Percentiles rank a stretch among this genome's conserved stretches.
Evolutionary conservation across 2,888 invertebrate genomes (phyloP).

Genomic region (Dicroscelio sp.): DNA sequence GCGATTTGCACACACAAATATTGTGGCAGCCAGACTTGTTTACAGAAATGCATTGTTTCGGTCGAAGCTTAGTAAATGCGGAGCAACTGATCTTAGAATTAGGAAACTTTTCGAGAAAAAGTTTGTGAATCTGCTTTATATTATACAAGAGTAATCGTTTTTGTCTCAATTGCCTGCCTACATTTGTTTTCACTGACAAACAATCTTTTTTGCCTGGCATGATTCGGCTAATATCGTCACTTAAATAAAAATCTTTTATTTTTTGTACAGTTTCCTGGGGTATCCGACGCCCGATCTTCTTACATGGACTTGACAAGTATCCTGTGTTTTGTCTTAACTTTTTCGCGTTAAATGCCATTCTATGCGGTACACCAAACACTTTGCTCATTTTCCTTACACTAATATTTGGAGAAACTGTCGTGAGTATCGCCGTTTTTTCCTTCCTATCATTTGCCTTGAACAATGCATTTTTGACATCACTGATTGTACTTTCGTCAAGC

Average conservation of each 20-base stretch:
- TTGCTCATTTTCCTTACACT: slow-evolving; percentile 36
- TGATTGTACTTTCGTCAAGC: neutral
- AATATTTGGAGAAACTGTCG: slow-evolving; percentile 11
- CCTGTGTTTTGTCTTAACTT: slow-evolving; percentile 20
- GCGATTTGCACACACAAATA: slow-evolving; percentile 7
- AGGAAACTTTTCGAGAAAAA: slow-evolving; percentile 15
- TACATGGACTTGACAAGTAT: neutral
- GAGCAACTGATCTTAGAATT: slow-evolving; percentile 14
- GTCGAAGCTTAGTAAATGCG: slow-evolving; percentile 10
- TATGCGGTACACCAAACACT: slow-evolving; percentile 15
- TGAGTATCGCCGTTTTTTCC: slow-evolving; percentile 39
- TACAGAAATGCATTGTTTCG: slow-evolving; percentile 21
- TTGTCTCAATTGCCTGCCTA: neutral
- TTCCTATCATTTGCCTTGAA: neutral
- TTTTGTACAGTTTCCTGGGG: neutral
- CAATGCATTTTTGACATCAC: slow-evolving; percentile 22
- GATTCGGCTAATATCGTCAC: slow-evolving; percentile 13
- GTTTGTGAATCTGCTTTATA: neutral
- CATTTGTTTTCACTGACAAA: slow-evolving; percentile 18
- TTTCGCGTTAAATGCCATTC: slow-evolving; percentile 23
- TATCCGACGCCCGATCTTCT: slow-evolving; percentile 4
- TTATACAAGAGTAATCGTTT: slow-evolving; percentile 12
- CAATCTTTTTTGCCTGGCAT: slow-evolving; percentile 19
- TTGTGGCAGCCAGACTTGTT: slow-evolving; percentile 32
- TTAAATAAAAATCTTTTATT: neutral